phyloP scores from a whole-genome alignment of 2,888 invertebrate species.

The Pristionchus fissidentatus region DNA sequence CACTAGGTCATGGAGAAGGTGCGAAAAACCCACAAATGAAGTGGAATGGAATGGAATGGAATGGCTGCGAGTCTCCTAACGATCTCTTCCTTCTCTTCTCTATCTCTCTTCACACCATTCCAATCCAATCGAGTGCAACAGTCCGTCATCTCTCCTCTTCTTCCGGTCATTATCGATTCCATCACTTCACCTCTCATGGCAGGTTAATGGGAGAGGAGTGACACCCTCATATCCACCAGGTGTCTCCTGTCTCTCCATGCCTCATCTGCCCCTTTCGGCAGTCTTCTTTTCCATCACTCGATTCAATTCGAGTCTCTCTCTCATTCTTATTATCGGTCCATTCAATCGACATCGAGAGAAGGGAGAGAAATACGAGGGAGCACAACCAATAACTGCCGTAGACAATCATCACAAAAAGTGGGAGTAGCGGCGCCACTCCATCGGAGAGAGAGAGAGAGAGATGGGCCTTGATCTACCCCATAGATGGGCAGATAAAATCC shows the following conservation, averaged over 20 bases:
- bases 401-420: background rate
- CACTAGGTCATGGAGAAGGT: slow-evolving; percentile 27
- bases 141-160: background rate
- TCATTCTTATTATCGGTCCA: background rate
- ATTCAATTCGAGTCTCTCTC: background rate
- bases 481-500: too few relatives aligned
- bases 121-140: slow-evolving; percentile 36
- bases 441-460: background rate
- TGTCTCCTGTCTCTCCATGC: background rate
- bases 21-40: slow-evolving; percentile 35
- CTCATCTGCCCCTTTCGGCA: slow-evolving; percentile 23
- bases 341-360: background rate
- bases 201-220: background rate
- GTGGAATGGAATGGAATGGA: slow-evolving; percentile 2
- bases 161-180: slow-evolving; percentile 12
- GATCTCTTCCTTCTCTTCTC: background rate
- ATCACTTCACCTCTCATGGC: background rate
- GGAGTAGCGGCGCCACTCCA: background rate
- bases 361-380: background rate
- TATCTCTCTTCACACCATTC: background rate
- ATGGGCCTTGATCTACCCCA: background rate
- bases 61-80: background rate
- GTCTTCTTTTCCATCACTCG: slow-evolving; percentile 10
- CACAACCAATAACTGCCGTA: slow-evolving; percentile 17
- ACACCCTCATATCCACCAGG: background rate